Conservation (phyloP, 2,797 vertebrate species). For the Falco rusticolus region DNA sequence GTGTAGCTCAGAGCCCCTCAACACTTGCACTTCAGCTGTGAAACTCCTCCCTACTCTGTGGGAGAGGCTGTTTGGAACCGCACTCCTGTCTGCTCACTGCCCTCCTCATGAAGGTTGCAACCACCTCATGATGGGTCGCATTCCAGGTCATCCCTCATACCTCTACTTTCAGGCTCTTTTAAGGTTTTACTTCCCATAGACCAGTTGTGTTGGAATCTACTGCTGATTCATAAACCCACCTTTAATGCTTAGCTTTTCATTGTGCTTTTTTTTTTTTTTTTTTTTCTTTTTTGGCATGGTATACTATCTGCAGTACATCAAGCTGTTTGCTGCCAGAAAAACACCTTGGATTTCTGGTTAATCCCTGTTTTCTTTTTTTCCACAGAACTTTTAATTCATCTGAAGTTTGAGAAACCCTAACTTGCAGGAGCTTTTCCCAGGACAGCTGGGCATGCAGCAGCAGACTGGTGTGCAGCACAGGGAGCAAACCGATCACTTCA, state of each 20-base stretch:
- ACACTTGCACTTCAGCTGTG: neutral
- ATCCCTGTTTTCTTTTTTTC: neutral
- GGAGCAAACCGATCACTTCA: neutral
- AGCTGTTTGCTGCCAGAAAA: neutral
- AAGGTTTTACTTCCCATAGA: neutral
- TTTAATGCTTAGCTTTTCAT: neutral
- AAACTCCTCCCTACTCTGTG: neutral
- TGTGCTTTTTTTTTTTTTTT: neutral
- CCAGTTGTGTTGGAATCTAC: neutral
- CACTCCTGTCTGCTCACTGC: rapidly evolving
- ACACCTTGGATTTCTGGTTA: neutral
- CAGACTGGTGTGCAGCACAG: neutral
- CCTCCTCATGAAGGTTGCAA: neutral
- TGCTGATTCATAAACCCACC: neutral
- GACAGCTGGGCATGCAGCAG: neutral
- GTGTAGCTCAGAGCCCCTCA: neutral
- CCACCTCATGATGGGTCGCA: rapidly evolving
- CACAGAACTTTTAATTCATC: neutral
- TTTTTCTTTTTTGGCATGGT: neutral
- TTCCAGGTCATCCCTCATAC: neutral
- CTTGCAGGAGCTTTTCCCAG: neutral
- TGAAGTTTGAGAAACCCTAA: neutral
- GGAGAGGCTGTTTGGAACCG: neutral
- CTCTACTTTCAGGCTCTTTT: neutral
- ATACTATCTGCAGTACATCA: neutral